Percentiles rank a stretch among this genome's conserved stretches.
These are phyloP conservation scores for Apomyelois bistriatella DNA, from an alignment of 2,888 invertebrate species.

Conservation along the genomic window DNA sequence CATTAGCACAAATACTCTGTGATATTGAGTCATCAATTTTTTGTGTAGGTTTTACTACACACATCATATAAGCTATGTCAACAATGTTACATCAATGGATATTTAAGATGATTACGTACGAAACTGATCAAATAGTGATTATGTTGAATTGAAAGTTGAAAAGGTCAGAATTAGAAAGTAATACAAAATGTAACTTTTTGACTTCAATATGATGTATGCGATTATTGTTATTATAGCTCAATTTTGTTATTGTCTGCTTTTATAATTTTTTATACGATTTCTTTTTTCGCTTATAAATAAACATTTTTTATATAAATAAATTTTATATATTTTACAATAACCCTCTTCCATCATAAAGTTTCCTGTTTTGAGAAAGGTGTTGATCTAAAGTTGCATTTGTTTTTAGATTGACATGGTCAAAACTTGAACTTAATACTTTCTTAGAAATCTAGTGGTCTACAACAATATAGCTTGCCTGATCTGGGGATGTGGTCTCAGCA, in stretches of 20 bases:
- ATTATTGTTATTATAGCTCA: no score
- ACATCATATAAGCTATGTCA: slow-evolving; percentile 12
- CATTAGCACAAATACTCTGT: slow-evolving; percentile 4
- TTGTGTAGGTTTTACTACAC: slow-evolving; percentile 57
- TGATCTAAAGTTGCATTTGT: no score
- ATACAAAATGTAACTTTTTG: no score
- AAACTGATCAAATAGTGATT: background rate
- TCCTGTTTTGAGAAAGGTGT: no score
- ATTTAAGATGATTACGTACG: slow-evolving; percentile 21
- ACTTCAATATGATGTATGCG: no score
- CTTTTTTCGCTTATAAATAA: slow-evolving; percentile 11
- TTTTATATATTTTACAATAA: background rate
- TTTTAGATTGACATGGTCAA: no score
- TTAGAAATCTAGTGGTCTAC: no score
- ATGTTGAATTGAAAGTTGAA: background rate
- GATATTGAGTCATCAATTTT: slow-evolving; percentile 16
- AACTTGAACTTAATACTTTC: no score
- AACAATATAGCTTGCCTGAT: no score
- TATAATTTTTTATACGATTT: slow-evolving; percentile 14
- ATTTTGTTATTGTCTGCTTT: background rate
- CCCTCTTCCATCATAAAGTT: background rate
- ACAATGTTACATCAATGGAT: slow-evolving; percentile 9
- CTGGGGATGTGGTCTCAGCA: no score
- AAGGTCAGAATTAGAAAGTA: slow-evolving; percentile 6
- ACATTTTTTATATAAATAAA: slow-evolving; percentile 1